Base-by-base conservation (phyloP, 2,888 invertebrate species). In the Rutpela maculata region DNA sequence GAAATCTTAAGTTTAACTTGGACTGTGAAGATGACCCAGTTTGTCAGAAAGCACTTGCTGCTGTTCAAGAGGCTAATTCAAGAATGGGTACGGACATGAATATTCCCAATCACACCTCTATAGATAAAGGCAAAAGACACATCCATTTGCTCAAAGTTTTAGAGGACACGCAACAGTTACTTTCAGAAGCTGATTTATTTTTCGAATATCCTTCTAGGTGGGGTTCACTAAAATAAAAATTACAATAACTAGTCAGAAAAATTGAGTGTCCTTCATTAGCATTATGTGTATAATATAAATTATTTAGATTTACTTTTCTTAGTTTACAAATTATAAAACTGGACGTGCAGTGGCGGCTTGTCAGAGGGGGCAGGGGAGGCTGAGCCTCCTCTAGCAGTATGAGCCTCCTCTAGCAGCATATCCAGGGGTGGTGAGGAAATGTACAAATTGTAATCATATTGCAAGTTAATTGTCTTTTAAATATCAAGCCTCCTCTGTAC, bases 1-100 rank as follows among this genome's bases (percentile, higher is more conserved):
- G 82, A 71, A 83, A 87, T 80, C 78, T 89, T 10, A 82, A 81
- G 77, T 89, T 88, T 76, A 88, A 88, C 75, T 82, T 86, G 79
- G 81, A 83, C 6, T 83, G 75, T 35, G 85, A 86, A 22, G 86
- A 87, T 57, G 89, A 89, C 80, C 71, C 75, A 0, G 83, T 88
- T 1, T 87, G 87, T 59, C 79, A 82, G 70, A 82, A 77, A 63
- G 81, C 86, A 0, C 75, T 88, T 63, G 77, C 76, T 1, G 84
- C 83, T 1, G 81, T 89, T 22, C 76, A 84, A 72, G 87, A 88
- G 74, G 88, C 88, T n/a, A 76, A 77, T 62, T 55, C 63, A 9
- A 81, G 87, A 65, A 82, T 87, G 75, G 77, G 75, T 50, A 38
- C 66, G 9, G 79, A 82, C 9, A 62, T 70, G 0, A 85, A 85